Evolutionary conservation across 2,797 vertebrate genomes (phyloP).

Genomic region (Sandelia bainsii): DNA sequence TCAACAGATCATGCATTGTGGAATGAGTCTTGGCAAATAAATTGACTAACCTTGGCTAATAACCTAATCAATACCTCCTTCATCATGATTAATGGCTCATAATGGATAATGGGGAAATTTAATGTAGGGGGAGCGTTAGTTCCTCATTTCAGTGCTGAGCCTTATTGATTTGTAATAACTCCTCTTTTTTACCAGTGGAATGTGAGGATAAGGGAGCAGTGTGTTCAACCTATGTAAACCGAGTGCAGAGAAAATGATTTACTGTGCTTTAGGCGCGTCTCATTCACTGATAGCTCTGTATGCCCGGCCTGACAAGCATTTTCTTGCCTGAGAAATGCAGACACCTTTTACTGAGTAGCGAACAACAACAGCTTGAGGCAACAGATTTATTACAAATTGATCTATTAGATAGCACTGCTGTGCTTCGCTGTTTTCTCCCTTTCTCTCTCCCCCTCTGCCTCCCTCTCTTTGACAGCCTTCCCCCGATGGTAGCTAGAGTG

Average conservation of each 20-base stretch:
- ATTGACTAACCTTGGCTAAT: constrained; percentile 64
- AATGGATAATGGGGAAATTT: constrained; percentile 74
- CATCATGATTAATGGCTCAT: constrained; percentile 79
- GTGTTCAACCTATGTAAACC: constrained; percentile 74
- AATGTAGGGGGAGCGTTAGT: constrained; percentile 74
- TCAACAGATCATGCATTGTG: constrained; percentile 53
- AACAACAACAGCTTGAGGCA: constrained; percentile 88
- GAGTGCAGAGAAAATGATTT: constrained; percentile 75
- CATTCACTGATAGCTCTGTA: constrained; percentile 81
- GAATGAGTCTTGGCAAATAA: constrained; percentile 65
- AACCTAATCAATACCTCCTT: constrained; percentile 75
- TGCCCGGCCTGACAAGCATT: constrained; percentile 79
- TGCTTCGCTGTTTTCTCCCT: constrained; percentile 79
- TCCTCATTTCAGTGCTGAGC: constrained; percentile 69
- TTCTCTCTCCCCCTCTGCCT: constrained; percentile 38
- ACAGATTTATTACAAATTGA: constrained; percentile 91
- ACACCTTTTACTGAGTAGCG: constrained; percentile 84
- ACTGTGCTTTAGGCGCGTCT: constrained; percentile 74
- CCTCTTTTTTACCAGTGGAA: constrained; percentile 62
- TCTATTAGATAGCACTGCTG: constrained; percentile 87
- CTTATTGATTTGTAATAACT: constrained; percentile 68
- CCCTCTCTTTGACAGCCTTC: constrained; percentile 73
- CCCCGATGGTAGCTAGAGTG: constrained; percentile 77
- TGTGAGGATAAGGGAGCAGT: constrained; percentile 57
- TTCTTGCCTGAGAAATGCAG: constrained; percentile 82